A percentile compares a stretch with the other conserved stretches of the same genome.
Conservation (phyloP, 2,888 invertebrate species). For the Cistogaster globosa region DNA sequence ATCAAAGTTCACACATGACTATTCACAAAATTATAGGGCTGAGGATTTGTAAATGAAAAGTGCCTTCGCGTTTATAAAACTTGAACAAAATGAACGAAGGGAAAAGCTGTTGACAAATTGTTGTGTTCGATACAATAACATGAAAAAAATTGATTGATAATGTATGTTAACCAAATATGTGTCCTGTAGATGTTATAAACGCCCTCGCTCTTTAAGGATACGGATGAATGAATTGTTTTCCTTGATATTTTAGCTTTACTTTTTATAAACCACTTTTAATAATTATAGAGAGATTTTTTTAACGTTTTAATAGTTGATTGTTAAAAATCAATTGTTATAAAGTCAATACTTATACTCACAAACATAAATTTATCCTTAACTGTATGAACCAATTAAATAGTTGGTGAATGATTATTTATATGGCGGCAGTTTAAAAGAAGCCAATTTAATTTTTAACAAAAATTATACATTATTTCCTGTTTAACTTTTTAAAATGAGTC, state of each 20-base stretch:
- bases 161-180: conserved; percentile 11
- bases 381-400: conserved; percentile 10
- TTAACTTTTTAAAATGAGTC: conserved; percentile 66
- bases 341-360: conserved; percentile 41
- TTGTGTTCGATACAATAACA: conserved; percentile 14
- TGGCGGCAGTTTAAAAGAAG: conserved; percentile 57
- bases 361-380: background rate
- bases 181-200: conserved; percentile 58
- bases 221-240: conserved; percentile 34
- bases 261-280: conserved; percentile 54
- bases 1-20: conserved; percentile 70
- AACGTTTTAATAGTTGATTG: conserved; percentile 61
- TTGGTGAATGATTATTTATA: conserved; percentile 10
- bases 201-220: conserved; percentile 52
- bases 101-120: conserved; percentile 69
- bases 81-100: background rate
- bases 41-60: conserved; percentile 29
- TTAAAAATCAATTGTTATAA: conserved; percentile 70
- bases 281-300: conserved; percentile 55
- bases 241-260: conserved; percentile 52
- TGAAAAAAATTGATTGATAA: background rate
- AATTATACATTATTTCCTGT: conserved; percentile 65
- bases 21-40: conserved; percentile 52
- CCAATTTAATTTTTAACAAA: conserved; percentile 45
- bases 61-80: conserved; percentile 14